Conservation (phyloP, 1,140 invertebrate species). For the Drosophila micromelanica region DNA sequence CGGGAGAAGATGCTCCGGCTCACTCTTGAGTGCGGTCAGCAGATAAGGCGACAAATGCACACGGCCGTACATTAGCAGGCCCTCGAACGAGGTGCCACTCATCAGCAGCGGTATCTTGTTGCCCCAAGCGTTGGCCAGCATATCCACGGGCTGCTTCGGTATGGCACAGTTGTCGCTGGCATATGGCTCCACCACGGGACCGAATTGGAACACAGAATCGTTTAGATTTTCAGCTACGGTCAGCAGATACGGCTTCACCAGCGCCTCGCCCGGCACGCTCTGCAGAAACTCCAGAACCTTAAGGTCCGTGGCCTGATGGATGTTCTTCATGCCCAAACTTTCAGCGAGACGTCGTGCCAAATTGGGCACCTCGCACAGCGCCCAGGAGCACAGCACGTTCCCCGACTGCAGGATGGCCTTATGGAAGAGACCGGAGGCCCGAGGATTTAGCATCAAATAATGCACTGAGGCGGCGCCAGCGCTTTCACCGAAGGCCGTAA, state of each 20-base stretch:
- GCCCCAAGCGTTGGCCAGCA: constrained; percentile 69
- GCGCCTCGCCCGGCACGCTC: constrained; percentile 42
- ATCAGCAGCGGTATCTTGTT: constrained; percentile 85
- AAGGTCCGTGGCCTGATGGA: constrained; percentile 40
- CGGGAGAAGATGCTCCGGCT: constrained; percentile 67
- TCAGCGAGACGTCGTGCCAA: constrained; percentile 62
- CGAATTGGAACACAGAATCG: constrained; percentile 72
- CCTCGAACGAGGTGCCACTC: constrained; percentile 83
- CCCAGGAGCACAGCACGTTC: constrained; percentile 85
- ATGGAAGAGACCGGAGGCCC: constrained; percentile 84
- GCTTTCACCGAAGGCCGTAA: constrained; percentile 82
- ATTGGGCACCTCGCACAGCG: constrained; percentile 51
- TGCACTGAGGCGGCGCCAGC: constrained; percentile 84
- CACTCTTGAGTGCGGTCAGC: constrained; percentile 52
- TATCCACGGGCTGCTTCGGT: constrained; percentile 43
- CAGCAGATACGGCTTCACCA: constrained; percentile 63
- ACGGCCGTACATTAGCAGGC: constrained; percentile 64
- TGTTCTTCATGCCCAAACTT: constrained; percentile 55
- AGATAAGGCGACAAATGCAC: constrained; percentile 59
- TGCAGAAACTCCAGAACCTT: constrained; percentile 64
- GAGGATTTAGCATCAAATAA: constrained; percentile 85
- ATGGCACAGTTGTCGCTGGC: constrained; percentile 55
- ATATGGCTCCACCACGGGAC: constrained; percentile 75
- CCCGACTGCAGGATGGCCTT: constrained; percentile 86
- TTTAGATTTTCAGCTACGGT: constrained; percentile 63